phyloP scores from a whole-genome alignment of 1,140 invertebrate genomes.

The Drosophila dunni region DNA sequence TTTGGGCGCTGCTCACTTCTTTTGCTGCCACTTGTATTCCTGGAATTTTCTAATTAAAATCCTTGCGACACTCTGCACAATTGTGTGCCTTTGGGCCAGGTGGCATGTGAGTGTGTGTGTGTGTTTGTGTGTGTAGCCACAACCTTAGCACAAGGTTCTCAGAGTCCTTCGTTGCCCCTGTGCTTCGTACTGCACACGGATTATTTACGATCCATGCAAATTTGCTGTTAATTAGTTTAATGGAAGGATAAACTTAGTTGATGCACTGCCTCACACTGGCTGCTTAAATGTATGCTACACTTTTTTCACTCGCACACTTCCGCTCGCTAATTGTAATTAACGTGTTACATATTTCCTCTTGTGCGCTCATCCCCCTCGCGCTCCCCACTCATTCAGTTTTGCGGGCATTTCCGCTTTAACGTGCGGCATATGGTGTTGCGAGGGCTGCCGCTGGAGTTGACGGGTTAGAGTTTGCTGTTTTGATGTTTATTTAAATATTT shows the following conservation, averaged over 20 bases:
- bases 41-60: slow-evolving; percentile 83
- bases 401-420: slow-evolving; percentile 42
- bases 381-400: slow-evolving; percentile 5
- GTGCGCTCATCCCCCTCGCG: slow-evolving; percentile 11
- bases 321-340: slow-evolving; percentile 80
- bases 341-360: slow-evolving; percentile 73
- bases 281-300: slow-evolving; percentile 25
- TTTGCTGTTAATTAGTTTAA: slow-evolving; percentile 84
- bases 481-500: no score
- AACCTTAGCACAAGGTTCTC: slow-evolving; percentile 44
- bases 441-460: slow-evolving; percentile 4
- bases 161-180: slow-evolving; percentile 37
- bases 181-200: slow-evolving; percentile 59
- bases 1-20: slow-evolving; percentile 18
- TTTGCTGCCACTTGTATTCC: slow-evolving; percentile 70
- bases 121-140: slow-evolving; percentile 39
- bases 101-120: slow-evolving; percentile 21
- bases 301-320: slow-evolving; percentile 64
- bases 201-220: slow-evolving; percentile 83
- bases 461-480: no score
- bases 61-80: slow-evolving; percentile 61
- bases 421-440: slow-evolving; percentile 31
- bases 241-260: slow-evolving; percentile 80
- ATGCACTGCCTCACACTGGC: slow-evolving; percentile 63
- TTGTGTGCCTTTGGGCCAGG: slow-evolving; percentile 59